Conservation (phyloP, 2,888 invertebrate genomes). For the Minunthozetes semirufus region DNA sequence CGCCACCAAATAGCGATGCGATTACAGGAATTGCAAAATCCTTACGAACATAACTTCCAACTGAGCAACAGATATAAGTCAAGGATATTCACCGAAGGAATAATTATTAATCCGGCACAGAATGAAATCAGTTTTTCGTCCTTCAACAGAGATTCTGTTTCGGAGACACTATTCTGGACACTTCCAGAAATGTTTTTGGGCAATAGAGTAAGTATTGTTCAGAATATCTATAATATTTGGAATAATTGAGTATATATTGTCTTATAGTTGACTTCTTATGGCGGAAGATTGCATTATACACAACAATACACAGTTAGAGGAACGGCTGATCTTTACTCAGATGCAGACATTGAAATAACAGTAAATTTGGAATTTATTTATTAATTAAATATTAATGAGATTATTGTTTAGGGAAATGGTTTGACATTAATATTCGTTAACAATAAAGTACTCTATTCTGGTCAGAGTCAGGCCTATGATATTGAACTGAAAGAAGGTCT, state of each 20-base stretch:
- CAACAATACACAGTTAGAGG: slow-evolving; percentile 61
- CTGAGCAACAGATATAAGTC: slow-evolving; percentile 47
- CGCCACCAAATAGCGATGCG: slow-evolving; percentile 63
- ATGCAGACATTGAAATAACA: slow-evolving; percentile 72
- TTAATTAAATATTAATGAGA: background rate
- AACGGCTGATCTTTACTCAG: slow-evolving; percentile 55
- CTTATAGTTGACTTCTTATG: slow-evolving; percentile 75
- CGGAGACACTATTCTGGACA: slow-evolving; percentile 62
- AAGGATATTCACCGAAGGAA: slow-evolving; percentile 47
- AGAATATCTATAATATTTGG: slow-evolving; percentile 45
- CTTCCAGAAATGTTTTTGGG: slow-evolving; percentile 61
- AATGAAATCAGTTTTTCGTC: slow-evolving; percentile 49
- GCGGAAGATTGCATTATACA: slow-evolving; percentile 68
- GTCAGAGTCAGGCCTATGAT: slow-evolving; percentile 45
- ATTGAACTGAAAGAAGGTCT: slow-evolving; percentile 54
- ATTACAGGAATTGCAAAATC: slow-evolving; percentile 45
- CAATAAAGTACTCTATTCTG: slow-evolving; percentile 55
- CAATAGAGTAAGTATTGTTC: slow-evolving; percentile 49
- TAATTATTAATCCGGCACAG: slow-evolving; percentile 47
- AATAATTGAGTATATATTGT: slow-evolving; percentile 39
- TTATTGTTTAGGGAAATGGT: slow-evolving; percentile 51
- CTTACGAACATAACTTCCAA: slow-evolving; percentile 48
- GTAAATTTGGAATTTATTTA: slow-evolving; percentile 43
- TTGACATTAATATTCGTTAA: slow-evolving; percentile 69
- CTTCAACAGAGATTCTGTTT: slow-evolving; percentile 45